phyloP scores from a whole-genome alignment of 2,113 vertebrate genomes.

The Oncorhynchus clarkii region DNA sequence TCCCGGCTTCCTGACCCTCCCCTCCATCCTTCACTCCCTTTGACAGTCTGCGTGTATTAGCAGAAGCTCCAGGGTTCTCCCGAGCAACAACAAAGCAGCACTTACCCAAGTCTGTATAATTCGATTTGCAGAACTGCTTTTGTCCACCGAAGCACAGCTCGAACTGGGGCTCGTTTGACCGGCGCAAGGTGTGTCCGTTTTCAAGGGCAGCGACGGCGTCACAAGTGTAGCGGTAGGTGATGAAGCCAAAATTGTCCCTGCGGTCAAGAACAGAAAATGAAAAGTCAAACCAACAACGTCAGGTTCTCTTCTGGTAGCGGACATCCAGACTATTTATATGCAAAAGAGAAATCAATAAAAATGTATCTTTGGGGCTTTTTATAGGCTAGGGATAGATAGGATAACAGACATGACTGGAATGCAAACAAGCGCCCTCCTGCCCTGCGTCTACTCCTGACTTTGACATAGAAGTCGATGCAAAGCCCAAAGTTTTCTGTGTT shows the following conservation, averaged over 20 bases:
- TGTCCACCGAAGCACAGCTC: conserved; percentile 96
- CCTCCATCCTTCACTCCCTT: neutral
- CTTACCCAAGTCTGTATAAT: conserved; percentile 99
- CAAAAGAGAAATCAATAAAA: conserved; percentile 49
- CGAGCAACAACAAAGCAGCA: conserved; percentile 23
- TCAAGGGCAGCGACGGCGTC: conserved; percentile 97
- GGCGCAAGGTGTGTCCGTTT: conserved; percentile 94
- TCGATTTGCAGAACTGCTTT: conserved; percentile 94
- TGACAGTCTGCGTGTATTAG: conserved; percentile 17
- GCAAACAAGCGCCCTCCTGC: conserved; percentile 23
- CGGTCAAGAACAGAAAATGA: conserved; percentile 64
- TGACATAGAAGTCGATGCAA: conserved; percentile 14
- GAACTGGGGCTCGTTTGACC: conserved; percentile 89
- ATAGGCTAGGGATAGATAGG: conserved; percentile 30
- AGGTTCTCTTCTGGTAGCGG: conserved; percentile 33
- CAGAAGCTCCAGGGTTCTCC: neutral
- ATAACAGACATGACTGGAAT: conserved; percentile 15
- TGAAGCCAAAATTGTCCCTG: conserved; percentile 99
- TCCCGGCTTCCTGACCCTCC: neutral
- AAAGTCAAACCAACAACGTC: neutral
- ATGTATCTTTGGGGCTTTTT: conserved; percentile 50
- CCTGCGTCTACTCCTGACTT: conserved; percentile 9
- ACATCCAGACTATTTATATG: conserved; percentile 60
- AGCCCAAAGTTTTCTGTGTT: conserved; percentile 1
- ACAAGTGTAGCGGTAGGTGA: conserved; percentile 99